Evolutionary conservation across 2,888 invertebrate species (phyloP).

Genomic region (Mesorhabditis belari): DNA sequence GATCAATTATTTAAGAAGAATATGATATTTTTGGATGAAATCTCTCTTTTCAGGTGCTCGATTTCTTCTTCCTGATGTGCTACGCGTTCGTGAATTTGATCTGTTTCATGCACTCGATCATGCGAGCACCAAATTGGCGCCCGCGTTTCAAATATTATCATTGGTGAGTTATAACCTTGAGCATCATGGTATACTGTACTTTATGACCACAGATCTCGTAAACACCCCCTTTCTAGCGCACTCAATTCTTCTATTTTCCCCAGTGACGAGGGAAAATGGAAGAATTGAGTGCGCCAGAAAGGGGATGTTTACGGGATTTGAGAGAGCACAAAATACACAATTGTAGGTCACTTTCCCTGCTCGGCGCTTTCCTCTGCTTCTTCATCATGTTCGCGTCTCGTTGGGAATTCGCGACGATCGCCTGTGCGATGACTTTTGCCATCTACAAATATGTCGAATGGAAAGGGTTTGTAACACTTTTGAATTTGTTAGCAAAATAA

Average conservation of each 20-base stretch:
- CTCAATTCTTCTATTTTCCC: too few relatives aligned
- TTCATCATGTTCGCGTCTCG: conserved; percentile 97
- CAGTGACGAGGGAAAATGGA: too few relatives aligned
- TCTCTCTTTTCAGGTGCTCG: conserved; percentile 55
- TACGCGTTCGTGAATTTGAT: conserved; percentile 99
- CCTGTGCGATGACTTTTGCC: conserved; percentile 83
- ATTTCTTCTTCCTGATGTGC: conserved; percentile 93
- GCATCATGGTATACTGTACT: too few relatives aligned
- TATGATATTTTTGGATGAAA: background rate
- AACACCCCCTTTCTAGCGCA: too few relatives aligned
- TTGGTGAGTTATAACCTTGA: conserved; percentile 65
- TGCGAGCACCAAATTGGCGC: conserved; percentile 91
- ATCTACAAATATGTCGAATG: conserved; percentile 98
- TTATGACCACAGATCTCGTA: too few relatives aligned
- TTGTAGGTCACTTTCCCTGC: conserved; percentile 71
- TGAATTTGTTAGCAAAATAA: background rate
- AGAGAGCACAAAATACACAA: too few relatives aligned
- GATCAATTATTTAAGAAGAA: background rate
- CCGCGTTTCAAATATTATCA: conserved; percentile 97
- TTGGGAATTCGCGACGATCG: conserved; percentile 86
- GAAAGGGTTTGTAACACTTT: conserved; percentile 69
- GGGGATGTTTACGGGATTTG: too few relatives aligned
- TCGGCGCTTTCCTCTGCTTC: conserved; percentile 80
- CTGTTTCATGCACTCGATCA: conserved; percentile 89
- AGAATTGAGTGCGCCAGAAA: too few relatives aligned